Conservation (phyloP, 2,888 invertebrate genomes). For the Arctia plantaginis region DNA sequence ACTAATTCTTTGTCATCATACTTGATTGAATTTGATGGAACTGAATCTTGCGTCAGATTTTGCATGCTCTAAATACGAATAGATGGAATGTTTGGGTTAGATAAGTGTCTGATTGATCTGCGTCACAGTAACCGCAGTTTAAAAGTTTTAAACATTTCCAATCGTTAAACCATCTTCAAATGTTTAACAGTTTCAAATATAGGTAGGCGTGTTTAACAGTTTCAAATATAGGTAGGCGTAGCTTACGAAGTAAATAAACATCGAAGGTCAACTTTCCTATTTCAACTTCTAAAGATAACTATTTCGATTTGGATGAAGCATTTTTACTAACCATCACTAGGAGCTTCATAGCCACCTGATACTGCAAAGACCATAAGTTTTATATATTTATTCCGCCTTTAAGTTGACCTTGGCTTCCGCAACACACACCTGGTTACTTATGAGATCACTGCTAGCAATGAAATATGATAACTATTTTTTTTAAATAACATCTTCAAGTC, state of each 20-base stretch:
- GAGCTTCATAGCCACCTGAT: background rate
- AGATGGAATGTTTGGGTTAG: slow-evolving; percentile 38
- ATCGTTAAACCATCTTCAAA: slow-evolving; percentile 37
- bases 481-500: background rate
- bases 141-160: slow-evolving; percentile 35
- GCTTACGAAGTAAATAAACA: slow-evolving; percentile 21
- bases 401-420: slow-evolving; percentile 10
- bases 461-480: background rate
- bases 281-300: slow-evolving; percentile 1
- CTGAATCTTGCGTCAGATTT: slow-evolving; percentile 33
- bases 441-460: slow-evolving; percentile 6
- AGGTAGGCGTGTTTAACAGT: slow-evolving; percentile 13
- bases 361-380: slow-evolving; percentile 6
- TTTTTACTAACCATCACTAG: slow-evolving; percentile 10
- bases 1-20: slow-evolving; percentile 22
- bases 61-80: slow-evolving; percentile 3
- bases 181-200: slow-evolving; percentile 16
- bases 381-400: slow-evolving; percentile 10
- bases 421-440: slow-evolving; percentile 2
- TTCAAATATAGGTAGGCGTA: slow-evolving; percentile 10
- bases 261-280: slow-evolving; percentile 18
- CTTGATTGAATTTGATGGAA: slow-evolving; percentile 29
- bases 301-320: background rate
- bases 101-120: slow-evolving; percentile 32
- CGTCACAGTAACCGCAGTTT: slow-evolving; percentile 35